These are phyloP conservation scores for Labeo catla DNA, from an alignment of 2,113 vertebrate genomes.

Conservation along the genomic window DNA sequence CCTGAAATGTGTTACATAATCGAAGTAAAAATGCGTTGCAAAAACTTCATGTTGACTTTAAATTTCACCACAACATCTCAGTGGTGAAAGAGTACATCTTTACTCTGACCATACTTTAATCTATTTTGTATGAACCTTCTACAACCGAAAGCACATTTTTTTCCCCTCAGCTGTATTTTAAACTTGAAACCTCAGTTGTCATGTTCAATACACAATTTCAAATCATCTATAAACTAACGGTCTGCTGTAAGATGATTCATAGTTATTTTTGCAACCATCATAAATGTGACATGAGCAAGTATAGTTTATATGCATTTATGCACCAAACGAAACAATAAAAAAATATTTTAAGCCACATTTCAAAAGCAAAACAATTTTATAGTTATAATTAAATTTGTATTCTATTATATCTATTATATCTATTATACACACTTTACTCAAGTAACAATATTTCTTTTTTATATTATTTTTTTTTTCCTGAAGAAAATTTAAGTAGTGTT, in stretches of 20 bases:
- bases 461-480: background rate
- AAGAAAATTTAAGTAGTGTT: background rate
- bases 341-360: background rate
- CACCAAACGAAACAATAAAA: background rate
- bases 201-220: background rate
- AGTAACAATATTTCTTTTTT: background rate
- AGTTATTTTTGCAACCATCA: background rate
- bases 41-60: background rate
- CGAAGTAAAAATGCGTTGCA: background rate
- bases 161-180: background rate
- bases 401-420: background rate
- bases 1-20: background rate
- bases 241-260: background rate
- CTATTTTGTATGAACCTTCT: background rate
- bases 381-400: background rate
- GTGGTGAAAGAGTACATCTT: background rate
- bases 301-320: background rate
- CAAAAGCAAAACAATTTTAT: background rate
- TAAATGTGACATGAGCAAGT: background rate
- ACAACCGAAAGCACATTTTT: background rate
- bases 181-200: background rate
- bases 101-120: background rate
- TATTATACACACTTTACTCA: background rate
- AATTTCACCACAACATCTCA: background rate
- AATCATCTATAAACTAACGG: background rate